Base-by-base conservation (phyloP, 2,113 vertebrate species). In the Hucho hucho region DNA sequence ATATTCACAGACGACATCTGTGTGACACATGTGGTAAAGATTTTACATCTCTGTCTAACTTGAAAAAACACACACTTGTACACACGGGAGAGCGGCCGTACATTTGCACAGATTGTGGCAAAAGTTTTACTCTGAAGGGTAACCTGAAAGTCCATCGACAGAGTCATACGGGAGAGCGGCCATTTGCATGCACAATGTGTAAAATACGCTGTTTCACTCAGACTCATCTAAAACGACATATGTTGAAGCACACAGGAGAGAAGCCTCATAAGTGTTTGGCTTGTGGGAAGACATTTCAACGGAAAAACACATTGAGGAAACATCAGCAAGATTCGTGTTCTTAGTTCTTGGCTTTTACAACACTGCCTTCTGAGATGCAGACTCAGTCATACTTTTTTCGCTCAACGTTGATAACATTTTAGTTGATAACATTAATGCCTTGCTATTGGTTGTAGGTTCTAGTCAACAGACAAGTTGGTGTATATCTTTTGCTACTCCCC, bases 241-340 rank as follows among this genome's bases (percentile, higher is more conserved):
- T 25, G n/a, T 25, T 24, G 5, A 64, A 7, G 1, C 24, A 24
- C 22, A 64, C 61, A 24, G 61, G n/a, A 13, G 25, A 25, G 61
- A 64, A 20, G 20, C 61, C 61, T 64, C 25, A 53, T 25, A 64
- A 25, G n/a, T 64, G 61, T 64, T 11, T 20, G 22, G 61, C 7
- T 64, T 64, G 61, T 64, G 61, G 61, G 61, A 64, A 64, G 61
- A 64, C n/a, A 6, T 64, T 25, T 24, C 7, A 64, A 64, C 61
- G 6, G 18, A 64, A 64, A 20, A 4, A 9, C 1, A 4, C 11
- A 11, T 25, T 64, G n/a, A 64, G n/a, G 25, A 64, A 64, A 64
- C 61, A 64, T 53, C 49, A 16, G 49, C 14, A 4, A 53, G 14
- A 16, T 3, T 53, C 16, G 4, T 53, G 49, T 53, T 18, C 4